Evolutionary conservation across 2,113 vertebrate species (phyloP).

Genomic region (Megatriorchis doriae): DNA sequence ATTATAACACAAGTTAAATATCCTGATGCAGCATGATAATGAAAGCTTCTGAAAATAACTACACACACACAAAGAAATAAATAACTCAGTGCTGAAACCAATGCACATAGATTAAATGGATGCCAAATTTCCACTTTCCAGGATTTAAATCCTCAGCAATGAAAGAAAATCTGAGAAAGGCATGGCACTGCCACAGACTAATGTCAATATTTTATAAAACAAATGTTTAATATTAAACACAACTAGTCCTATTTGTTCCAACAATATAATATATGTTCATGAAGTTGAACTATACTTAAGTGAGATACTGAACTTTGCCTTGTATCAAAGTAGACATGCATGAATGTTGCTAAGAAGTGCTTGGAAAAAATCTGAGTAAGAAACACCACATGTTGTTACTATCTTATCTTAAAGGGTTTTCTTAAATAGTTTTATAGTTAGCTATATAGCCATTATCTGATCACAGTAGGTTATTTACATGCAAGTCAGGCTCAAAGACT

Average conservation of each 20-base stretch:
- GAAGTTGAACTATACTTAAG: background rate
- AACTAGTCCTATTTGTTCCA: background rate
- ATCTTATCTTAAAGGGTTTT: background rate
- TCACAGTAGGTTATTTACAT: background rate
- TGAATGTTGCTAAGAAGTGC: background rate
- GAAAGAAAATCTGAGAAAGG: background rate
- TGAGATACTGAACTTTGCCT: background rate
- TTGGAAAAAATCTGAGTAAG: background rate
- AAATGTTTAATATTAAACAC: background rate
- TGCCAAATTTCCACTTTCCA: background rate
- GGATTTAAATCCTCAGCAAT: background rate
- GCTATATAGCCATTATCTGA: background rate
- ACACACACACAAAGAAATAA: background rate
- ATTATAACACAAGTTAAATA: background rate
- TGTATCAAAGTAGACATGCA: background rate
- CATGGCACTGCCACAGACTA: background rate
- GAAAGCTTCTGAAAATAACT: background rate
- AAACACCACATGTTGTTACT: background rate
- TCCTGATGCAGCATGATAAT: background rate
- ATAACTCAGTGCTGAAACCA: background rate
- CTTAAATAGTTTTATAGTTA: background rate
- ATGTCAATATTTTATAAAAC: background rate
- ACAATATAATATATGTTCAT: background rate
- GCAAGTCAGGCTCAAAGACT: background rate
- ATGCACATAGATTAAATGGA: background rate